phyloP scores from a whole-genome alignment of 2,888 invertebrate species.

The Ferrisia virgata region DNA sequence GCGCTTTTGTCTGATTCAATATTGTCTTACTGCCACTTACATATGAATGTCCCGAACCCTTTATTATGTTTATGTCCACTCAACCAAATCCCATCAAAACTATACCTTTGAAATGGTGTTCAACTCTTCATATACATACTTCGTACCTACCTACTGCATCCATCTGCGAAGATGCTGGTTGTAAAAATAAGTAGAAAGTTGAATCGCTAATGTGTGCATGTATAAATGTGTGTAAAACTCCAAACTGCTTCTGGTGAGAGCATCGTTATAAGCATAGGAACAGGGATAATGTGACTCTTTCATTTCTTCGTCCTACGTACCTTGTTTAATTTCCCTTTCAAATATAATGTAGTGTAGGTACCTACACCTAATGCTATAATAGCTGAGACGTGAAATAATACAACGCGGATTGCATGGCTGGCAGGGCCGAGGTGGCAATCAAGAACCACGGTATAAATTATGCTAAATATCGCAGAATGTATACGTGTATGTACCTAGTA shows the following conservation, averaged over 20 bases:
- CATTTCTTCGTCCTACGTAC: not conserved
- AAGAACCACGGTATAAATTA: conserved; percentile 5
- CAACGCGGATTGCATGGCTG: not conserved
- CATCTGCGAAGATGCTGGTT: not conserved
- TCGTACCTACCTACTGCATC: no score
- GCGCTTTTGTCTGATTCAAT: no score
- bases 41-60: no score
- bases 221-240: not conserved
- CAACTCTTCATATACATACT: no score
- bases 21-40: no score
- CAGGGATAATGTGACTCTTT: not conserved
- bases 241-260: not conserved
- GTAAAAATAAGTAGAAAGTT: no score
- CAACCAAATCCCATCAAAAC: no score
- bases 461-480: not conserved
- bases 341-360: not conserved
- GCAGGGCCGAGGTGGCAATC: not conserved
- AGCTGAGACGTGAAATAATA: not conserved
- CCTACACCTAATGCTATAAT: no score
- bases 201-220: no score
- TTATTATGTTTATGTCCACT: no score
- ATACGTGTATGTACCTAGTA: not conserved
- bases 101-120: no score
- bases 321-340: not conserved
- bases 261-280: not conserved